Evolutionary conservation across 2,888 invertebrate species (phyloP).

Genomic region (Apodemia duryi): DNA sequence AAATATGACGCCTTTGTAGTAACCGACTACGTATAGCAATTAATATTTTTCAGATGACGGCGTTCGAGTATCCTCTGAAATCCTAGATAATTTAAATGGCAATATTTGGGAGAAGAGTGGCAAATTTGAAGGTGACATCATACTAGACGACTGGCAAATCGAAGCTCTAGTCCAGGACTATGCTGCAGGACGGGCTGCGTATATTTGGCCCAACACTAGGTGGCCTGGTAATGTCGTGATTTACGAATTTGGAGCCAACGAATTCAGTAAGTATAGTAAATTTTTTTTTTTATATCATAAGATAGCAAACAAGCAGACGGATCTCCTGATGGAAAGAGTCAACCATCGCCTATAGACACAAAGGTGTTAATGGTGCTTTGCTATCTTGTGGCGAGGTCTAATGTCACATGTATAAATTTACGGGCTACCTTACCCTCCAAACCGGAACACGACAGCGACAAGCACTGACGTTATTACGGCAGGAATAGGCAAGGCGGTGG

Average conservation of each 20-base stretch:
- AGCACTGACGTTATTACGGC: too few species aligned
- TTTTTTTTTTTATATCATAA: too few species aligned
- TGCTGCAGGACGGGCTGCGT: slow-evolving; percentile 54
- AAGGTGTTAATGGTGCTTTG: too few species aligned
- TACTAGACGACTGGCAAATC: slow-evolving; percentile 58
- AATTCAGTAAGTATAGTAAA: slow-evolving; percentile 65
- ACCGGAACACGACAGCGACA: too few species aligned
- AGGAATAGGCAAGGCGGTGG: too few species aligned
- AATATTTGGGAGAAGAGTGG: slow-evolving; percentile 60
- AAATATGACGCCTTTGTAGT: too few species aligned
- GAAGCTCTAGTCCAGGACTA: slow-evolving; percentile 51
- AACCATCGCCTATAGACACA: too few species aligned
- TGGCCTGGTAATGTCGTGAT: slow-evolving; percentile 62
- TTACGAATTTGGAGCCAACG: slow-evolving; percentile 53
- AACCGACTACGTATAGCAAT: neutral
- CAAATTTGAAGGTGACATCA: slow-evolving; percentile 60
- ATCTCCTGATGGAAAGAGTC: too few species aligned
- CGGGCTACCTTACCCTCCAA: too few species aligned
- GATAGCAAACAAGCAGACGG: too few species aligned
- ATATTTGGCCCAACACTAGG: slow-evolving; percentile 49
- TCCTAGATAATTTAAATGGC: slow-evolving; percentile 28
- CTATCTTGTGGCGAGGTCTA: too few species aligned
- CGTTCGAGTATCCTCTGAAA: slow-evolving; percentile 37
- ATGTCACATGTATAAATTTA: too few species aligned
- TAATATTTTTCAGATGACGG: slow-evolving; percentile 38